These are phyloP conservation scores for Gambelia wislizenii DNA, from an alignment of 2,797 vertebrate species.

Conservation along the genomic window DNA sequence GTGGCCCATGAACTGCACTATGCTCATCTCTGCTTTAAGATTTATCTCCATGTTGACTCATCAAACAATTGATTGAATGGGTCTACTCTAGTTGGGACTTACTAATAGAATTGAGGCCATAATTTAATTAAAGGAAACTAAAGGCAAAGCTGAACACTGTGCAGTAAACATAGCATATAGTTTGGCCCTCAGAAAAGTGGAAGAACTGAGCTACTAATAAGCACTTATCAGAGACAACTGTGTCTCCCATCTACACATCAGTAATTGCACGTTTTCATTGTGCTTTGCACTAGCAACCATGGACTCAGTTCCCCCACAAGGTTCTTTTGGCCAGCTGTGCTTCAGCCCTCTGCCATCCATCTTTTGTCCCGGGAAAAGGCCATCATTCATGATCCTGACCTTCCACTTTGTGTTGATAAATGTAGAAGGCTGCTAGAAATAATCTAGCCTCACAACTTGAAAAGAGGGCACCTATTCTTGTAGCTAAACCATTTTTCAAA, in stretches of 20 bases:
- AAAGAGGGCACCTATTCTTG: not conserved
- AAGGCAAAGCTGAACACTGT: not conserved
- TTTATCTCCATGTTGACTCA: too few relatives aligned
- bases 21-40: too few relatives aligned
- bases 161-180: not conserved
- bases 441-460: not conserved
- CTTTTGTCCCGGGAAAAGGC: not conserved
- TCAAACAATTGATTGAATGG: too few relatives aligned
- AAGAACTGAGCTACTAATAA: not conserved
- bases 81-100: too few relatives aligned
- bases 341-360: not conserved
- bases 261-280: not conserved
- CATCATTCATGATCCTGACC: slow-evolving; percentile 17
- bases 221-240: not conserved
- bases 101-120: too few relatives aligned
- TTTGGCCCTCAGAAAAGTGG: not conserved
- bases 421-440: not conserved
- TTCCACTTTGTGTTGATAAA: slow-evolving; percentile 5
- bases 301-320: not conserved
- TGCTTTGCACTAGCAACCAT: not conserved
- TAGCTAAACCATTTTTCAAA: not conserved
- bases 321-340: not conserved
- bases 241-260: not conserved
- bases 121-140: too few relatives aligned
- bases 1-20: too few relatives aligned